Percentiles rank a stretch among this genome's conserved stretches.
These are phyloP conservation scores for Helicolenus hilgendorfi DNA, from an alignment of 2,797 vertebrate genomes.

Conservation along the genomic window DNA sequence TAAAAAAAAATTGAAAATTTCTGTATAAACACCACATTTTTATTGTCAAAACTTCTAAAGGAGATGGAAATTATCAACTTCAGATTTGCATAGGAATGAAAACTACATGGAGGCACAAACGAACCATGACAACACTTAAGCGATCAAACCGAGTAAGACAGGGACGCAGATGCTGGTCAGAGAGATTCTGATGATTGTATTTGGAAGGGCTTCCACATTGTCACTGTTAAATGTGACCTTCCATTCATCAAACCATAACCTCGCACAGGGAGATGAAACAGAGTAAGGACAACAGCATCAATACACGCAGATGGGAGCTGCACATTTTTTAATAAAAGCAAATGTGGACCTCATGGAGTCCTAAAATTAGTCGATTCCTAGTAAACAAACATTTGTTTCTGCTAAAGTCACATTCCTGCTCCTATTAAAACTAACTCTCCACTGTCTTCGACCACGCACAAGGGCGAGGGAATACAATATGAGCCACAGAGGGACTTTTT, in stretches of 20 bases:
- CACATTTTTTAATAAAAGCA: slow-evolving; percentile 62
- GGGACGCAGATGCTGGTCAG: slow-evolving; percentile 71
- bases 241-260: slow-evolving; percentile 40
- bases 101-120: slow-evolving; percentile 46
- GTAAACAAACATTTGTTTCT: slow-evolving; percentile 82
- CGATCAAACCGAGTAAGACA: slow-evolving; percentile 35
- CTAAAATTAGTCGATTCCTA: slow-evolving; percentile 58
- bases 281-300: slow-evolving; percentile 31
- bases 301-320: slow-evolving; percentile 58
- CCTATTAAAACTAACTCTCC: slow-evolving; percentile 38
- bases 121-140: slow-evolving; percentile 46
- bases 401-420: slow-evolving; percentile 73
- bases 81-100: slow-evolving; percentile 55
- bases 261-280: slow-evolving; percentile 61
- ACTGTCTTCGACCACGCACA: slow-evolving; percentile 19
- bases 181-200: slow-evolving; percentile 46
- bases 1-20: slow-evolving; percentile 22
- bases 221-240: slow-evolving; percentile 61
- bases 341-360: slow-evolving; percentile 60
- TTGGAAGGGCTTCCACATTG: slow-evolving; percentile 54
- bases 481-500: slow-evolving; percentile 37
- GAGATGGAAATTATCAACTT: slow-evolving; percentile 40
- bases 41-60: slow-evolving; percentile 26
- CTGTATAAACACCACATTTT: slow-evolving; percentile 40
- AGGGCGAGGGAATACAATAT: slow-evolving; percentile 32